phyloP scores from a whole-genome alignment of 2,113 vertebrate genomes.

The Corvus hawaiiensis region DNA sequence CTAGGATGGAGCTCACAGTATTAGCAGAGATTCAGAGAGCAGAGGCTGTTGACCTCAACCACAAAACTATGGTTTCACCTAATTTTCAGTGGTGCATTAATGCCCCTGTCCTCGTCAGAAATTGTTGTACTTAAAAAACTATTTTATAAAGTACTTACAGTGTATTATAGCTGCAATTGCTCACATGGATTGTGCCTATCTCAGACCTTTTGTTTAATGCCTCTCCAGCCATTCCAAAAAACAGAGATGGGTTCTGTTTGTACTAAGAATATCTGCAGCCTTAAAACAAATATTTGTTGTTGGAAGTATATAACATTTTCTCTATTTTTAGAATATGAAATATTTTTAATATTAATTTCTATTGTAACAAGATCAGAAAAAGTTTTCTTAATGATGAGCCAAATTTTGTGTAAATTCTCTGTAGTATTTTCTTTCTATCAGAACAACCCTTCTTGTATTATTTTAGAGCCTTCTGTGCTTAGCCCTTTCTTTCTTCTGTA shows the following conservation, averaged over 20 bases:
- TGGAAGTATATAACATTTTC: not conserved
- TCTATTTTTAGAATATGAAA: not conserved
- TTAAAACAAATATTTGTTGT: not conserved
- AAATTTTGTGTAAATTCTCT: not conserved
- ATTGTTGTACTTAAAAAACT: not conserved
- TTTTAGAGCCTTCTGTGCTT: not conserved
- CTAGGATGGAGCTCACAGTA: not conserved
- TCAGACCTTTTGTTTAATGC: not conserved
- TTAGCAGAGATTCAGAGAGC: not conserved
- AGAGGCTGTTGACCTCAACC: not conserved
- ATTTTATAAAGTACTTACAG: not conserved
- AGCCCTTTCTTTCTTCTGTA: not conserved
- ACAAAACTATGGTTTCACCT: not conserved
- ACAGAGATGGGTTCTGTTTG: not conserved
- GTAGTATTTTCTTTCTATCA: not conserved
- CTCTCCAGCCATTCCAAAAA: not conserved
- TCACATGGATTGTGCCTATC: not conserved
- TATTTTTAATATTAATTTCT: not conserved
- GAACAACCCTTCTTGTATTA: not conserved
- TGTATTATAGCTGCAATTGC: not conserved
- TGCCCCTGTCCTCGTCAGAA: not conserved
- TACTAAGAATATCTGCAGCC: not conserved
- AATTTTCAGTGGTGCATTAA: not conserved
- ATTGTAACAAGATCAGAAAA: not conserved
- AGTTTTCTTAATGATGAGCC: not conserved